These are phyloP conservation scores for Nymphalis io DNA, from an alignment of 1,140 invertebrate species.

Conservation along the genomic window DNA sequence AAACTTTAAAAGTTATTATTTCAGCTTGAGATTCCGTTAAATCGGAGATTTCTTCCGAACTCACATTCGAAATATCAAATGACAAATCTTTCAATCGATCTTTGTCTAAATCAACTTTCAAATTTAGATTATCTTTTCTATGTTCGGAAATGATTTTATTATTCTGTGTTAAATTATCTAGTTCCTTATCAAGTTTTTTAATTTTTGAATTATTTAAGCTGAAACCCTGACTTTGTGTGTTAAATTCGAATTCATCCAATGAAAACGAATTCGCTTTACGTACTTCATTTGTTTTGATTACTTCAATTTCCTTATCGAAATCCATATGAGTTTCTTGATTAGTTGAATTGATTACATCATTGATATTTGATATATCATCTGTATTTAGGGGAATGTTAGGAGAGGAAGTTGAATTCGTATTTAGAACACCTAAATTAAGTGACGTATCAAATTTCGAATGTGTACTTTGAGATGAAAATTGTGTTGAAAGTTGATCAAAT, in stretches of 20 bases:
- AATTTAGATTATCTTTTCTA: background rate
- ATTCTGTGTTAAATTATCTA: background rate
- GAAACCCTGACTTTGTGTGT: background rate
- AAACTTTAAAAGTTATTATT: conserved; percentile 51
- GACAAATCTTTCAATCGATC: too few species aligned
- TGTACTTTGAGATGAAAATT: background rate
- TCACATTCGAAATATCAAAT: background rate
- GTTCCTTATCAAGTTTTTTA: background rate
- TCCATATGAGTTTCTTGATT: background rate
- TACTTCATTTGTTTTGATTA: background rate
- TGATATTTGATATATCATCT: too few species aligned
- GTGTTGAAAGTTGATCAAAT: background rate
- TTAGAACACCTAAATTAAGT: background rate
- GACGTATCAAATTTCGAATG: background rate
- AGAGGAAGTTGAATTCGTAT: background rate
- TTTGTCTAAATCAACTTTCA: background rate
- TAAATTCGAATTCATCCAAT: conserved; percentile 1
- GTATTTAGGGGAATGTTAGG: background rate
- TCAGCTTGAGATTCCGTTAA: conserved; percentile 38
- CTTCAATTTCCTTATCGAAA: background rate
- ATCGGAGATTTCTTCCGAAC: background rate
- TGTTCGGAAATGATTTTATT: background rate
- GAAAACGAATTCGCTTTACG: background rate
- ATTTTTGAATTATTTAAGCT: background rate
- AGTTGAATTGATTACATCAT: background rate